Conservation (phyloP, 2,888 invertebrate species). For the Chalcis sispes region DNA sequence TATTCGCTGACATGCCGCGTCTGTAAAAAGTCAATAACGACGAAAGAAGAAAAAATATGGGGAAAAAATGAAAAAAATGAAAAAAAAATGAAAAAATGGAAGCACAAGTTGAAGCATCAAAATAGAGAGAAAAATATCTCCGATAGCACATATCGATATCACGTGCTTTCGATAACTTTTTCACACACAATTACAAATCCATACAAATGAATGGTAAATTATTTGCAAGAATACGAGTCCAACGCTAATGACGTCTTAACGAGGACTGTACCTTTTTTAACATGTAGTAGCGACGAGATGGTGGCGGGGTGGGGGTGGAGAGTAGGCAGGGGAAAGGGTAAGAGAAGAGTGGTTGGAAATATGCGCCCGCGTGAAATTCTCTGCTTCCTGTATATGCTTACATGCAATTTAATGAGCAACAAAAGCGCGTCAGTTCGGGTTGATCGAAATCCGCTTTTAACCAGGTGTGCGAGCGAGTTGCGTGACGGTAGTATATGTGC, state of each 20-base stretch:
- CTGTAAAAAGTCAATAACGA: conserved; percentile 40
- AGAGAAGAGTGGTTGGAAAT: not conserved
- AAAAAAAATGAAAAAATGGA: conserved; percentile 3
- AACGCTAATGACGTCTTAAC: conserved; percentile 33
- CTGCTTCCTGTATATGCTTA: no score
- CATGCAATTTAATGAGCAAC: conserved; percentile 12
- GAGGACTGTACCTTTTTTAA: not conserved
- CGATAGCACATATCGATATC: no score
- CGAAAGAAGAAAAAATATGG: not conserved
- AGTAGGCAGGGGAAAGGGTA: no score
- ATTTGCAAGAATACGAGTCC: no score
- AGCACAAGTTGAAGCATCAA: no score
- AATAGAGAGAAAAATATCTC: no score
- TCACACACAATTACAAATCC: not conserved
- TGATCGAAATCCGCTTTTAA: conserved; percentile 33
- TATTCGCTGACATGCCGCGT: conserved; percentile 28
- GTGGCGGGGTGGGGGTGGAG: no score
- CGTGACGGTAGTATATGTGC: not conserved
- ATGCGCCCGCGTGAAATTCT: not conserved
- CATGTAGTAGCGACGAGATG: no score
- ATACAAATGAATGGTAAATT: not conserved
- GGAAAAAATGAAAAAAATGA: not conserved
- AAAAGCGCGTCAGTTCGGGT: conserved; percentile 19
- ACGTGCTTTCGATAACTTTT: conserved; percentile 3
- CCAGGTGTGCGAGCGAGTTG: not conserved